These are phyloP conservation scores for Macroramphosus scolopax DNA, from an alignment of 2,797 vertebrate species.

Conservation along the genomic window DNA sequence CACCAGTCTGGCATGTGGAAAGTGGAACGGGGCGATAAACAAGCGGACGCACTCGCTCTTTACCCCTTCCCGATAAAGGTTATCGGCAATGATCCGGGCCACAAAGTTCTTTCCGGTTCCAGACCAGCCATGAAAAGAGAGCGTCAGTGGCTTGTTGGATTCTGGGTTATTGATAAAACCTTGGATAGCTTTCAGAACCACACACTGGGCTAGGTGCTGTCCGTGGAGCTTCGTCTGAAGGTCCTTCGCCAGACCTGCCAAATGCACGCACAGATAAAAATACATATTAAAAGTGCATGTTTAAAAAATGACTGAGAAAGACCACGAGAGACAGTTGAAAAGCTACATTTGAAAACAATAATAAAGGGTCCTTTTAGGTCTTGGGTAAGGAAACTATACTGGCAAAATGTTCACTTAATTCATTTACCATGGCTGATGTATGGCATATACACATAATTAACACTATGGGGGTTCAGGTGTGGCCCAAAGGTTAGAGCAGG, in stretches of 20 bases:
- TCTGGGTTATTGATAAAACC: conserved; percentile 81
- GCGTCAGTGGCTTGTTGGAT: conserved; percentile 84
- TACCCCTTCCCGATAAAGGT: conserved; percentile 88
- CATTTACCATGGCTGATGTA: too few relatives aligned
- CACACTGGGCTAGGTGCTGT: conserved; percentile 86
- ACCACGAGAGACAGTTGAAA: too few relatives aligned
- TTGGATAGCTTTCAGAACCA: conserved; percentile 80
- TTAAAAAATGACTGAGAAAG: too few relatives aligned
- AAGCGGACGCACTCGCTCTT: conserved; percentile 88
- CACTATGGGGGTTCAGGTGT: too few relatives aligned
- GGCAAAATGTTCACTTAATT: too few relatives aligned
- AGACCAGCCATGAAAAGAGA: conserved; percentile 96
- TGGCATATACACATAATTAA: too few relatives aligned
- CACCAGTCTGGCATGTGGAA: conserved; percentile 84
- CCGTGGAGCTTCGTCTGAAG: conserved; percentile 86
- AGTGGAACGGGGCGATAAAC: conserved; percentile 91
- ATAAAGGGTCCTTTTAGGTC: not conserved
- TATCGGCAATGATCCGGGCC: conserved; percentile 86
- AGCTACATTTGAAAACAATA: too few relatives aligned
- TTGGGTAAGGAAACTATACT: not conserved
- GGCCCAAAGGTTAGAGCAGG: too few relatives aligned
- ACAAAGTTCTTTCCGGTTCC: conserved; percentile 97
- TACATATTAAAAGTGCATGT: not conserved
- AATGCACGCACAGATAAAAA: not conserved
- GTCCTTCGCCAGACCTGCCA: conserved; percentile 84